Percentiles rank a stretch among this genome's conserved stretches.
Evolutionary conservation across 2,888 invertebrate genomes (phyloP).

Genomic region (Augochlorella aurata): DNA sequence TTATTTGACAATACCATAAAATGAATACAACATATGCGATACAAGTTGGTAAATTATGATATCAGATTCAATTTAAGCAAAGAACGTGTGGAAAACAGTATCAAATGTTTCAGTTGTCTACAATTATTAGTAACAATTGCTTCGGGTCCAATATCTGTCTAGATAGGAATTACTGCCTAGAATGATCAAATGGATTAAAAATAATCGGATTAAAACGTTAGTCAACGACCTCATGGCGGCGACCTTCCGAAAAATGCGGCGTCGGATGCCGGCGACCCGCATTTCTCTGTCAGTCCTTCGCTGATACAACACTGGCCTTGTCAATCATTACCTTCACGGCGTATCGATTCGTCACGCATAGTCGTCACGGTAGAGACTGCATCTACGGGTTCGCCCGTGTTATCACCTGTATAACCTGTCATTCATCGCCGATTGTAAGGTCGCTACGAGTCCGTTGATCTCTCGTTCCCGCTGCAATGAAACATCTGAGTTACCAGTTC

Average conservation of each 20-base stretch:
- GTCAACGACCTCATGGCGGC: constrained; percentile 64
- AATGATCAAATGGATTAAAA: not conserved
- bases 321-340: constrained; percentile 63
- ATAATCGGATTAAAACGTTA: constrained; percentile 26
- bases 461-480: not conserved
- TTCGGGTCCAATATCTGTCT: not conserved
- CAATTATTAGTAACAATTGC: too few relatives aligned
- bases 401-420: constrained; percentile 35
- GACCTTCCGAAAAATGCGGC: constrained; percentile 70
- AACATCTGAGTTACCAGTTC: not conserved
- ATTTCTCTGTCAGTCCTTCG: constrained; percentile 65
- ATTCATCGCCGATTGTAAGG: constrained; percentile 40
- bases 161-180: not conserved
- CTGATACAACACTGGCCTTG: constrained; percentile 58
- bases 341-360: constrained; percentile 50
- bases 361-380: constrained; percentile 23
- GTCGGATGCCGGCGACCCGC: constrained; percentile 69
- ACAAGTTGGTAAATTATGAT: too few relatives aligned
- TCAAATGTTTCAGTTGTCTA: too few relatives aligned
- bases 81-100: too few relatives aligned
- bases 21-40: too few relatives aligned
- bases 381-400: constrained; percentile 41
- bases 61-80: too few relatives aligned
- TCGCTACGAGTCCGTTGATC: constrained; percentile 45
- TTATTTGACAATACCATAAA: too few relatives aligned